phyloP scores from a whole-genome alignment of 2,888 invertebrate species.

The Caenorhabditis panamensis region DNA sequence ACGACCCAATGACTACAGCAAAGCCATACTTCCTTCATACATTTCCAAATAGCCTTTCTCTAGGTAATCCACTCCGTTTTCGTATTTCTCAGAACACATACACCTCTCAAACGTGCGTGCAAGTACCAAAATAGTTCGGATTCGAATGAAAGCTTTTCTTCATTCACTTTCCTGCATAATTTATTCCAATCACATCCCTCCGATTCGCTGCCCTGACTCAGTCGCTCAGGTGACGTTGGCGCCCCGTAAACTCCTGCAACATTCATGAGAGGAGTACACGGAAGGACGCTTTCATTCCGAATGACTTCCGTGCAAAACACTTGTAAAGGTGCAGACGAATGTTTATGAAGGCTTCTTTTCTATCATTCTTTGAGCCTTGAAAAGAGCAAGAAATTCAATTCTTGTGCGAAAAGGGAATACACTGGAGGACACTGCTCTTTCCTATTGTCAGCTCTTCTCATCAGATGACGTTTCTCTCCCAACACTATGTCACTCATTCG shows the following conservation, averaged over 20 bases:
- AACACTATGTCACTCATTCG: conserved; percentile 27
- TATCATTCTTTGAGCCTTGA: not conserved
- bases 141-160: too few relatives aligned
- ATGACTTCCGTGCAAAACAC: conserved; percentile 19
- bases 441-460: conserved; percentile 7
- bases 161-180: conserved; percentile 16
- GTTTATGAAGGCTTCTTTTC: conserved; percentile 4
- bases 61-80: too few relatives aligned
- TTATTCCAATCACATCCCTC: conserved; percentile 25
- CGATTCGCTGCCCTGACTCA: not conserved
- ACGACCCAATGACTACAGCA: too few relatives aligned
- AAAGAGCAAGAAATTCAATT: conserved; percentile 10
- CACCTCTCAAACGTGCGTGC: conserved; percentile 12
- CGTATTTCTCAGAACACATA: conserved; percentile 11
- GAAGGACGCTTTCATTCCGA: not conserved
- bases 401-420: conserved; percentile 2
- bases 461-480: conserved; percentile 36
- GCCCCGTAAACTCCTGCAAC: conserved; percentile 31
- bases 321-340: conserved; percentile 2
- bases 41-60: not conserved
- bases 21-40: conserved; percentile 12
- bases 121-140: conserved; percentile 25
- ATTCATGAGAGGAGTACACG: conserved; percentile 33
- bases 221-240: conserved; percentile 37
- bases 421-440: not conserved